Evolutionary conservation across 2,797 vertebrate genomes (phyloP), one percentile per base, ranked within the genome.

Genomic region (Alectoris magna): DNA sequence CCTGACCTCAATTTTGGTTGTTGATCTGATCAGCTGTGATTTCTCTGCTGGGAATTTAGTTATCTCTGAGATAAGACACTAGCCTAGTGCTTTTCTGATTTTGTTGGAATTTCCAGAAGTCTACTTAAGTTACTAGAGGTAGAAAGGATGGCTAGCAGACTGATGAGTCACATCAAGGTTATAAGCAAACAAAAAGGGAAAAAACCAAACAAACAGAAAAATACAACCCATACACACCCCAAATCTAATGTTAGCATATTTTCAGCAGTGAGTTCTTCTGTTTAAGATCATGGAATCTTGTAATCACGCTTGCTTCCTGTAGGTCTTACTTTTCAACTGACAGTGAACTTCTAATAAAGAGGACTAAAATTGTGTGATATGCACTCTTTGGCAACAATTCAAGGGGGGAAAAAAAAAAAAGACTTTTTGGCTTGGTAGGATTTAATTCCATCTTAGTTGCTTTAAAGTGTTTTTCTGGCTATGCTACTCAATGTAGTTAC

Each of bases 401-500:
- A 88, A 84, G 82, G 6, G 6, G 13, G 15, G 11, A 13, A 82
- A 90, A 88, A 31, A n/a, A 89, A 92, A 87, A 31, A 31, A 31
- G 14, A 85, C 5, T 69, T 90, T 91, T 76, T 71, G n/a, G 10
- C 59, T 92, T 78, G 62, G 44, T 92, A 91, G 51, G 75, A 91
- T 87, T 89, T 74, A 87, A 66, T 88, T 88, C 53, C 49, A 24
- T 91, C 19, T 64, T 91, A 59, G 39, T 79, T 88, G n/a, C 31
- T 88, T 76, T 71, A 77, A 82, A 88, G 39, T 66, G 53, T 88
- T 89, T 93, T 92, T n/a, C 68, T 92, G 87, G 14, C 46, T 39
- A 4, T 72, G 34, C 48, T 88, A 27, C 22, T 93, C 26, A 39
- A 8, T 85, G 53, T 43, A 78, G 73, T 69, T 90, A 93, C 58